Base-by-base conservation (phyloP, 2,888 invertebrate genomes). In the Nesidiocoris tenuis region DNA sequence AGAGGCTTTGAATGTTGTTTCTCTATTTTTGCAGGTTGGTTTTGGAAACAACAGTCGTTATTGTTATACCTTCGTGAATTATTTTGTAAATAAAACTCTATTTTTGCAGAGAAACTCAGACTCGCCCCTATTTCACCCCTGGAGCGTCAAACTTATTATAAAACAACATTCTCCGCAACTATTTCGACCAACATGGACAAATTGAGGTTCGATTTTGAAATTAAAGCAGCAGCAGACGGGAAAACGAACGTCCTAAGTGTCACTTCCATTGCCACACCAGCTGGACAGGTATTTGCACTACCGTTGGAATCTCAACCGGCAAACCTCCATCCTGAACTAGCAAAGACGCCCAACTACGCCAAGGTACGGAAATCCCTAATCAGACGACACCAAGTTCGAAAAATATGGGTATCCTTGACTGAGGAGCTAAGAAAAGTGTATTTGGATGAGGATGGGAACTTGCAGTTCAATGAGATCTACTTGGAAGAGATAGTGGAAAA, bases 1-100 rank as follows among this genome's bases (percentile, higher is more conserved):
- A 39, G 39, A 12, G 39, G 63, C 63, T 63, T 63, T 63, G 19
- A 63, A 63, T 63, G 63, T 63, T 63, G 63, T 63, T 63, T 63
- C 22, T 22, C 19, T 63, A n/a, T 22, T 7, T 63, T 63, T 63
- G 19, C 63, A 63, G 63, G 63, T 63, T 12, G 19, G 63, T 63
- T n/a, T n/a, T n/a, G n/a, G 63, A 18, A 22, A 12, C 16, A n/a
- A n/a, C n/a, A n/a, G n/a, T n/a, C n/a, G n/a, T n/a, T 63, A 19
- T 63, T 21, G 21, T 3, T 63, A 63, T 1, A 63, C 22, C 21
- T 9, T 59, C 2, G 5, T 59, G n/a, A n/a, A 19, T 59, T 59
- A 5, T 59, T n/a, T n/a, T 59, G n/a, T 59, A 5, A 59, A 59
- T 59, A 59, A 59, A 59, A 17, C n/a, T 9, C n/a, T 59, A 9